These are phyloP conservation scores for Trichosurus vulpecula DNA, from an alignment of 2,797 vertebrate species.

Conservation along the genomic window DNA sequence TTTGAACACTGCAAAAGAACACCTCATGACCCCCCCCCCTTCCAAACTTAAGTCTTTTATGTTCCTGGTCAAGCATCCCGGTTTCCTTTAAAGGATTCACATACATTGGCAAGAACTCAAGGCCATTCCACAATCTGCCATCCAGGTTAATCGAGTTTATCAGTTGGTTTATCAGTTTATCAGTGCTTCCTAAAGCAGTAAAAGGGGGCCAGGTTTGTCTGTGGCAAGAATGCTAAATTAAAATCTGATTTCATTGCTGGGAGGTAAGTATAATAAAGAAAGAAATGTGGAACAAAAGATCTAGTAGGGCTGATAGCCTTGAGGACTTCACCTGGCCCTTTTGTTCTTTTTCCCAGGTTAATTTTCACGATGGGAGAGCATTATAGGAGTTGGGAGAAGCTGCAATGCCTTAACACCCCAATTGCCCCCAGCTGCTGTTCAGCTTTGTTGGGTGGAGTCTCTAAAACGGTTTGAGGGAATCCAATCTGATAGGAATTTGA, in stretches of 20 bases:
- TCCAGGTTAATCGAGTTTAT: background rate
- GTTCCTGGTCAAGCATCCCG: background rate
- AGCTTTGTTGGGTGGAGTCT: background rate
- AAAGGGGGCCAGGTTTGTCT: background rate
- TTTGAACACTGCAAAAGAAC: background rate
- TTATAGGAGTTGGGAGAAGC: background rate
- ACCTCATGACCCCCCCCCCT: background rate
- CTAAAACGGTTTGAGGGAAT: background rate
- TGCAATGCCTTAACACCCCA: background rate
- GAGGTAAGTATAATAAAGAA: background rate
- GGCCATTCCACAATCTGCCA: background rate
- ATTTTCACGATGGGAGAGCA: background rate
- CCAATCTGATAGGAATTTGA: background rate
- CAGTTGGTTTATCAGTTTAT: background rate
- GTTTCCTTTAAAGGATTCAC: background rate
- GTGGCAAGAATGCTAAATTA: background rate
- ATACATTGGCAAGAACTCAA: background rate
- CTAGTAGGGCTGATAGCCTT: background rate
- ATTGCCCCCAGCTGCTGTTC: background rate
- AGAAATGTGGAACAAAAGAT: background rate
- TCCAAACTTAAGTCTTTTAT: background rate
- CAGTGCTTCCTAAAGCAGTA: background rate
- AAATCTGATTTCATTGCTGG: background rate
- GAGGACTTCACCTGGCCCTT: background rate
- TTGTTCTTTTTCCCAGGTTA: background rate